phyloP scores from a whole-genome alignment of 2,113 vertebrate genomes.

The Bujurquina vittata region DNA sequence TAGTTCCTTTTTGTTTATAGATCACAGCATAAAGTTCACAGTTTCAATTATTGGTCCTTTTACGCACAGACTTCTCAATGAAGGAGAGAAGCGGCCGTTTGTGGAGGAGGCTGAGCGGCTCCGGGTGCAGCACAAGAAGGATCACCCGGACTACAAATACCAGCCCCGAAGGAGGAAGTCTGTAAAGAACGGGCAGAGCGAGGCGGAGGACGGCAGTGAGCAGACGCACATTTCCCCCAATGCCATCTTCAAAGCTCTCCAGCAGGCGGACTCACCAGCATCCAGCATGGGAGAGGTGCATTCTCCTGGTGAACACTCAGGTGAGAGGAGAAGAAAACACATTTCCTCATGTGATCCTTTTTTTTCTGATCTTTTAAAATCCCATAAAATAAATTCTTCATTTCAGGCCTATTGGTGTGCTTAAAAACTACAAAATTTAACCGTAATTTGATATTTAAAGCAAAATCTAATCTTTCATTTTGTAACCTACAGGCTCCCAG shows the following conservation, averaged over 20 bases:
- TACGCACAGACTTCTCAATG: slow-evolving; percentile 87
- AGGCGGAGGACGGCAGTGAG: slow-evolving; percentile 89
- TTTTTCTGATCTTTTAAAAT: background rate
- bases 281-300: slow-evolving; percentile 98
- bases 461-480: slow-evolving; percentile 2
- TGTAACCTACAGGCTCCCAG: slow-evolving; percentile 82
- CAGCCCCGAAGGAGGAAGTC: slow-evolving; percentile 94
- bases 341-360: background rate
- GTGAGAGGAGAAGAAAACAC: slow-evolving; percentile 72
- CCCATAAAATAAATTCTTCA: background rate
- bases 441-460: background rate
- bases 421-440: background rate
- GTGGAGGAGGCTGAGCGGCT: slow-evolving; percentile 96
- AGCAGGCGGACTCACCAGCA: slow-evolving; percentile 94
- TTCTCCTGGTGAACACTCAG: slow-evolving; percentile 93
- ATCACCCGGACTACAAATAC: slow-evolving; percentile 98
- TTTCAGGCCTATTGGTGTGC: background rate
- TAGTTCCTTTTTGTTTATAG: background rate
- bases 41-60: background rate
- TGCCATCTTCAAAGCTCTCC: slow-evolving; percentile 97
- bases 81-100: slow-evolving; percentile 94
- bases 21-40: background rate
- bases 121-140: slow-evolving; percentile 97
- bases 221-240: slow-evolving; percentile 95
- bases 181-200: slow-evolving; percentile 92